These are phyloP conservation scores for Tetragonisca angustula DNA, from an alignment of 2,888 invertebrate genomes.

Conservation along the genomic window DNA sequence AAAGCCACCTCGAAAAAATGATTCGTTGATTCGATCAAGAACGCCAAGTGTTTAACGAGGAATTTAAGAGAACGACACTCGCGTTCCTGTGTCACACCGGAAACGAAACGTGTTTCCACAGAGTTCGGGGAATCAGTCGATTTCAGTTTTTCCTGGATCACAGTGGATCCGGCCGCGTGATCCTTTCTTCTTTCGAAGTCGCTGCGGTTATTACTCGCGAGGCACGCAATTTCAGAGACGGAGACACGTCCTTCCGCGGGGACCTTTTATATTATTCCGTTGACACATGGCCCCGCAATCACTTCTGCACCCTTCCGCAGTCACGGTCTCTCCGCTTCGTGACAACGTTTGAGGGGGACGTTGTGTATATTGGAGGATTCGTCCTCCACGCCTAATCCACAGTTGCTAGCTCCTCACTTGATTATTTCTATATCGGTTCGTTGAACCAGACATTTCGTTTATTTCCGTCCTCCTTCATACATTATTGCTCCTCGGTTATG, in stretches of 20 bases:
- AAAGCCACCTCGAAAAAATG: too few species aligned
- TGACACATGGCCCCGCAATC: conserved; percentile 73
- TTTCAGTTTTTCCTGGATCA: conserved; percentile 22
- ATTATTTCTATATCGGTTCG: conserved; percentile 37
- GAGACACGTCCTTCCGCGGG: conserved; percentile 39
- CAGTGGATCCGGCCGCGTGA: conserved; percentile 32
- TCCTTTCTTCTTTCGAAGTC: conserved; percentile 36
- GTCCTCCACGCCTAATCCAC: conserved; percentile 8
- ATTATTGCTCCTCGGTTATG: not conserved
- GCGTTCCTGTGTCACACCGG: not conserved
- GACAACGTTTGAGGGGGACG: conserved; percentile 9
- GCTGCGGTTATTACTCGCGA: conserved; percentile 57
- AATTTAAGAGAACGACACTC: not conserved
- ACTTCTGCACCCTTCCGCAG: conserved; percentile 58
- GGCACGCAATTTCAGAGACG: conserved; percentile 62
- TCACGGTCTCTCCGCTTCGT: conserved; percentile 44
- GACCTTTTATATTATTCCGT: conserved; percentile 71
- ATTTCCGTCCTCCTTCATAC: not conserved
- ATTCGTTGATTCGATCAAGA: not conserved
- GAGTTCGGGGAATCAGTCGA: not conserved
- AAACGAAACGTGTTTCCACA: not conserved
- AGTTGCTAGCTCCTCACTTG: not conserved
- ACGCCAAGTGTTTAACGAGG: not conserved
- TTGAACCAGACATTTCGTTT: conserved; percentile 51
- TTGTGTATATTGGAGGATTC: not conserved